Percentiles rank a stretch among this genome's conserved stretches.
These are phyloP conservation scores for Catocala nupta DNA, from an alignment of 2,888 invertebrate species.

Conservation along the genomic window DNA sequence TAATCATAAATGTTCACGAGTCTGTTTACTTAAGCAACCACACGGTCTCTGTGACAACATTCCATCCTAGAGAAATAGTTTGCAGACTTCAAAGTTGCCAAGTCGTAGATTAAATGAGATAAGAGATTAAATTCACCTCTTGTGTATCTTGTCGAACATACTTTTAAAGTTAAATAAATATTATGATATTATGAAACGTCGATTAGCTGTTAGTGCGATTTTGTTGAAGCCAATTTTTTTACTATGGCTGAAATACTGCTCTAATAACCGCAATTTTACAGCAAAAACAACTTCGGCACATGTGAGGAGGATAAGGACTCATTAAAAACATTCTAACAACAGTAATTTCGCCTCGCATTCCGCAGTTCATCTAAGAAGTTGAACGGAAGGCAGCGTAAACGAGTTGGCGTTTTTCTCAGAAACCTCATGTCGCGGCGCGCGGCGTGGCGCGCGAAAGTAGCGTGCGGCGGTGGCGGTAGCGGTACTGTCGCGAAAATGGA, in stretches of 20 bases:
- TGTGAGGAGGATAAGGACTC: constrained; percentile 26
- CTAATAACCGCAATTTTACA: constrained; percentile 14
- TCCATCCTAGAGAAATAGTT: constrained; percentile 69
- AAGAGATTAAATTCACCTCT: constrained; percentile 70
- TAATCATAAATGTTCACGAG: constrained; percentile 46
- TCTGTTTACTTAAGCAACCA: constrained; percentile 49
- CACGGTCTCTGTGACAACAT: constrained; percentile 65
- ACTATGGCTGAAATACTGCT: not conserved
- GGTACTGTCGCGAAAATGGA: constrained; percentile 43
- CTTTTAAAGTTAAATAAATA: constrained; percentile 33
- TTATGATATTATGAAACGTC: not conserved
- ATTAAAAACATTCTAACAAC: constrained; percentile 43
- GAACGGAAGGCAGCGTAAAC: constrained; percentile 54
- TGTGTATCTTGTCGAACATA: constrained; percentile 30
- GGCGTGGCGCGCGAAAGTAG: not conserved
- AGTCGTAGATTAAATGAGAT: constrained; percentile 64
- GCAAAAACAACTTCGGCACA: constrained; percentile 27
- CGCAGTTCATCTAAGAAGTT: constrained; percentile 54
- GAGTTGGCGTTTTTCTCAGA: constrained; percentile 57
- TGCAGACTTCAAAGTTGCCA: constrained; percentile 62
- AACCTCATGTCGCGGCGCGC: constrained; percentile 32
- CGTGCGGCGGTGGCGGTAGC: constrained; percentile 25
- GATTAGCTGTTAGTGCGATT: not conserved
- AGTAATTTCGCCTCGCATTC: constrained; percentile 55
- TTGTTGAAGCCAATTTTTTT: not conserved